Percentiles rank a stretch among this genome's conserved stretches.
Conservation (phyloP, 2,888 invertebrate species). For the Cataglyphis livida region DNA sequence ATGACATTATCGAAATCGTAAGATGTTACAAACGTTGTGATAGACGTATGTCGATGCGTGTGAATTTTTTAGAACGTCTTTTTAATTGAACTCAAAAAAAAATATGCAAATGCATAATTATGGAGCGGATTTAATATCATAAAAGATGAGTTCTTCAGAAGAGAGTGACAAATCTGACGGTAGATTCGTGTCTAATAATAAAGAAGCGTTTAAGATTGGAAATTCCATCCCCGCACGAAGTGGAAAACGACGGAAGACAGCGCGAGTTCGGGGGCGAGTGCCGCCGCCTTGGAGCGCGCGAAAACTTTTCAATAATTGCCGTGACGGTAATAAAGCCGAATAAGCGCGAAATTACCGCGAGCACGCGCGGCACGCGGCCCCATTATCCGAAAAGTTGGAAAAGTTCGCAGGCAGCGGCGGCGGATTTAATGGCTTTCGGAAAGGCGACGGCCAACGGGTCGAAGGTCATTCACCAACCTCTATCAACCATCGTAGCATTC, state of each 20-base stretch:
- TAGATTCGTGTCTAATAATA: conserved; percentile 34
- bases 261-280: conserved; percentile 31
- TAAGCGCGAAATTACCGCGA: conserved; percentile 79
- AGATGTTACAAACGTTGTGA: not conserved
- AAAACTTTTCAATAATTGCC: conserved; percentile 82
- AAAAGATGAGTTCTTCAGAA: conserved; percentile 7
- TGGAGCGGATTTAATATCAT: not conserved
- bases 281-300: conserved; percentile 51
- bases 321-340: conserved; percentile 79
- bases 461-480: conserved; percentile 80
- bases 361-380: conserved; percentile 75
- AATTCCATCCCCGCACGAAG: conserved; percentile 37
- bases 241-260: conserved; percentile 50
- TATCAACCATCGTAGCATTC: conserved; percentile 60
- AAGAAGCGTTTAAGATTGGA: conserved; percentile 39
- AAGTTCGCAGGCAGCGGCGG: conserved; percentile 71
- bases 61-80: not conserved
- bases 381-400: conserved; percentile 82
- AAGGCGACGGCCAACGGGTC: conserved; percentile 76
- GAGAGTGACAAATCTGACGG: conserved; percentile 19
- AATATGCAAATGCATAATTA: conserved; percentile 24
- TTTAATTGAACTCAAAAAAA: not conserved
- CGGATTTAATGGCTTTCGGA: conserved; percentile 80
- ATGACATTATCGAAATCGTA: not conserved
- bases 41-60: not conserved